Base-by-base conservation (phyloP, 2,113 vertebrate species). In the Trinectes maculatus region DNA sequence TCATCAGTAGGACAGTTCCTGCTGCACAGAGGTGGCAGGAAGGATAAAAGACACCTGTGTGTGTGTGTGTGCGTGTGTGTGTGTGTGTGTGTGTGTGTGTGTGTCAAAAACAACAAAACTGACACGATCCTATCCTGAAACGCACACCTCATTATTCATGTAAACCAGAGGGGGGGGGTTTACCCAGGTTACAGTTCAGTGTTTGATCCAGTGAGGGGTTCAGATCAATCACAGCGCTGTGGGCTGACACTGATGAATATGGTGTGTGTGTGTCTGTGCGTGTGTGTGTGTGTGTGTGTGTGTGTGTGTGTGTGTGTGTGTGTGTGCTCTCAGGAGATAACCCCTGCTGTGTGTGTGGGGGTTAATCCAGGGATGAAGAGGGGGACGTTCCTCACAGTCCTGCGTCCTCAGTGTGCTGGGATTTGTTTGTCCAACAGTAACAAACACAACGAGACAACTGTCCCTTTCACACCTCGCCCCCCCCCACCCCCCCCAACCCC, bases 361-460 rank as follows among this genome's bases (percentile, higher is more conserved):
- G 82, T 89, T 90, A 87, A 89, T 86, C 87, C 81, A 0, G 52
- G 83, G 56, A 46, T 63, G 72, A 79, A 28, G 10, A 55, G 66
- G 44, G 24, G n/a, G 47, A 47, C 36, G 46, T 33, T 53, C 19
- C 49, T 69, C 67, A 28, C 37, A 28, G 9, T 44, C 70, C 74
- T 66, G 74, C 65, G 83, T 79, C 84, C 60, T 80, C 71, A 66
- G 69, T 71, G 51, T 68, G 49, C 1, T 10, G 63, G 77, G 77
- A 61, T 87, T 85, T 77, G 55, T 5, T 61, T 39, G 79, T 63
- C 59, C 69, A 51, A 55, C 61, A 64, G 66, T 64, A 25, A 75
- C 75, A 76, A 84, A 83, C 77, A 85, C 79, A 83, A 81, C 19
- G 55, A 73, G 79, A 84, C 84, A 79, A 80, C 75, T 72, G 79